Evolutionary conservation across 2,888 invertebrate species (phyloP), one percentile per base, ranked within the genome.

Genomic region (Tromatobia lineatoria): DNA sequence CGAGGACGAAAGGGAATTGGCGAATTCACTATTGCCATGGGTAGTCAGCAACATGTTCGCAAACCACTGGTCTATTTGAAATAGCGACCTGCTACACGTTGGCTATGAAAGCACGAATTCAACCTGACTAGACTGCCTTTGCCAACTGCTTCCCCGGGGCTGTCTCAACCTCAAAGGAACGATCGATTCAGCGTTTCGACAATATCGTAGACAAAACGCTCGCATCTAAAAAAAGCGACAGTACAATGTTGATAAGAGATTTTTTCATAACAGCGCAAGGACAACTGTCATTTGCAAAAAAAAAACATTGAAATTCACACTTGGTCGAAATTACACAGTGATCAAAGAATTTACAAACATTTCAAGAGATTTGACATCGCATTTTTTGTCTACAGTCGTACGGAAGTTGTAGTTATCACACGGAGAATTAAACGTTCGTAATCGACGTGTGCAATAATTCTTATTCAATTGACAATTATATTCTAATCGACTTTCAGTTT

Each of bases 51-150:
- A 47, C 67, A 47, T 47, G 67, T 47, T n/a, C 34, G 45, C 10
- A 18, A 64, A 42, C 64, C 38, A 64, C 38, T 38, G 15, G 29
- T 29, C 11, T 47, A 73, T 73, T 59, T 45, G n/a, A 29, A 73
- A 45, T 29, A 59, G 61, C 38, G 61, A n/a, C n/a, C n/a, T 13
- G 61, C 34, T 42, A 42, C 71, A 38, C 34, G 38, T 23, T 25
- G 11, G n/a, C 73, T 61, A 29, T 61, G 15, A 61, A 64, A 64
- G 34, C 74, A 34, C 61, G 20, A 50, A 34, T 38, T 47, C 34
- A 74, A 47, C 47, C 34, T 25, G 61, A 47, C 20, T 64, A 20
- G 61, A 34, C 47, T 64, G 34, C 34, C 74, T 74, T 64, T 74
- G 18, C 64, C 67, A 13, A 47, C 67, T 47, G 38, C 45, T 25